These are phyloP conservation scores for Pedetes capensis DNA, from an alignment of 2,113 vertebrate genomes.

Conservation along the genomic window DNA sequence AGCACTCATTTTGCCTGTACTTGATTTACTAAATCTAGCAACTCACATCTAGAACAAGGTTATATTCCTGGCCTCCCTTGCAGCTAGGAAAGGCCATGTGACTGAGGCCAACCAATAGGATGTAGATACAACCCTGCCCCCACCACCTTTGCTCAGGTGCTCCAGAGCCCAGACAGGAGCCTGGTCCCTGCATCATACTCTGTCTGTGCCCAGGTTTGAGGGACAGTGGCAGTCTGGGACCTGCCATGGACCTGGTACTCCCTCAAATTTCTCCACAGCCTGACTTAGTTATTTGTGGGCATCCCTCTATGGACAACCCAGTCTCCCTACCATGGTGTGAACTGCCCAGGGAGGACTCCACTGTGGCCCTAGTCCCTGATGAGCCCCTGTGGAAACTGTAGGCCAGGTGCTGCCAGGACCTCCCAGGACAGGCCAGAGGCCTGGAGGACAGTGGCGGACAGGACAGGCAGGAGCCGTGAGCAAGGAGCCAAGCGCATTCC, in stretches of 20 bases:
- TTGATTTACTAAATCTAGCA: not conserved
- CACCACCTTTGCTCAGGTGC: not conserved
- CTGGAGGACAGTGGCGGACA: too few species aligned
- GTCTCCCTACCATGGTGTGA: not conserved
- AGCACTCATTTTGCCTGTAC: accelerated
- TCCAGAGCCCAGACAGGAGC: not conserved
- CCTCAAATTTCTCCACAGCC: too few species aligned
- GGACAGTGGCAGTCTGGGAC: not conserved
- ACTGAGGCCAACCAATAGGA: not conserved
- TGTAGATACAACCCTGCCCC: accelerated
- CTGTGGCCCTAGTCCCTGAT: accelerated
- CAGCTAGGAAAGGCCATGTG: not conserved
- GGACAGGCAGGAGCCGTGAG: not conserved
- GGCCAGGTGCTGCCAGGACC: accelerated
- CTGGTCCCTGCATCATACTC: too few species aligned
- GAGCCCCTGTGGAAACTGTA: too few species aligned
- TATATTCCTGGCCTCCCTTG: not conserved
- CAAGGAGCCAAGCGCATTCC: too few species aligned
- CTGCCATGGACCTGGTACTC: too few species aligned
- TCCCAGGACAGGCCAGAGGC: accelerated
- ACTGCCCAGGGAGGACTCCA: not conserved
- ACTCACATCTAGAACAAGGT: not conserved
- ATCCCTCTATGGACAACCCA: not conserved
- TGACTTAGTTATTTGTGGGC: not conserved
- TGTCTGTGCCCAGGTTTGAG: not conserved